These are phyloP conservation scores for Anguilla rostrata DNA, from an alignment of 2,113 vertebrate species.

Conservation along the genomic window DNA sequence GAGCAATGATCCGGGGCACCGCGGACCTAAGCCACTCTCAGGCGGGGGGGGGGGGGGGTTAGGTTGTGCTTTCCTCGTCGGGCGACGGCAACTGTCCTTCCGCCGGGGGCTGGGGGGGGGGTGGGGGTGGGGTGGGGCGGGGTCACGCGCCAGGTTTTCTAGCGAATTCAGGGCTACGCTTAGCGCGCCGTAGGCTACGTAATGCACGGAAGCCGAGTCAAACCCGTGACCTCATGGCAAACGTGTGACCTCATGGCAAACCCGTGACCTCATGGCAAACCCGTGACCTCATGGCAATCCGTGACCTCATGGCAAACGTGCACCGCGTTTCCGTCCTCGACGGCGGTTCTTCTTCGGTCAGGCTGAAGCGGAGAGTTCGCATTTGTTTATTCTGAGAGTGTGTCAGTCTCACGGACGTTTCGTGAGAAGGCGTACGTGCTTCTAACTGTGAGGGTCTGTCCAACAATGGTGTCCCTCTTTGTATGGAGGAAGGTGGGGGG, in stretches of 20 bases:
- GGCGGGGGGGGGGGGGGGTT: slow-evolving; percentile 24
- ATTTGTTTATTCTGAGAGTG: neutral
- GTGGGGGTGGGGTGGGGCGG: too few species aligned
- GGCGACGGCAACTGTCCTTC: neutral
- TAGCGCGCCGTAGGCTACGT: too few species aligned
- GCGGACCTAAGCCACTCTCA: slow-evolving; percentile 48
- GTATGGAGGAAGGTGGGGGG: too few species aligned
- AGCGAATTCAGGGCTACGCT: neutral
- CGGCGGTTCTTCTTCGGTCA: neutral
- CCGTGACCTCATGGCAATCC: slow-evolving; percentile 12
- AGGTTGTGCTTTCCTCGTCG: neutral
- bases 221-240: neutral
- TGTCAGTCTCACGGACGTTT: neutral
- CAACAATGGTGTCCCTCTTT: neutral
- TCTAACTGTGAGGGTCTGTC: neutral
- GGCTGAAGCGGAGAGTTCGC: neutral
- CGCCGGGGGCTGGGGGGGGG: too few species aligned
- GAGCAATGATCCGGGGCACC: slow-evolving; percentile 50
- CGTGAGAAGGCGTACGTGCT: neutral
- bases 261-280: slow-evolving; percentile 5
- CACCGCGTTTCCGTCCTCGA: neutral
- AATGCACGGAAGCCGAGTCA: neutral
- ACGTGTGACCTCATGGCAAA: slow-evolving; percentile 4
- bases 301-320: slow-evolving; percentile 1
- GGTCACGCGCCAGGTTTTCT: neutral